Percentiles rank a stretch among this genome's conserved stretches.
Evolutionary conservation across 2,113 vertebrate genomes (phyloP).

Genomic region (Myanophis thanlyinensis): DNA sequence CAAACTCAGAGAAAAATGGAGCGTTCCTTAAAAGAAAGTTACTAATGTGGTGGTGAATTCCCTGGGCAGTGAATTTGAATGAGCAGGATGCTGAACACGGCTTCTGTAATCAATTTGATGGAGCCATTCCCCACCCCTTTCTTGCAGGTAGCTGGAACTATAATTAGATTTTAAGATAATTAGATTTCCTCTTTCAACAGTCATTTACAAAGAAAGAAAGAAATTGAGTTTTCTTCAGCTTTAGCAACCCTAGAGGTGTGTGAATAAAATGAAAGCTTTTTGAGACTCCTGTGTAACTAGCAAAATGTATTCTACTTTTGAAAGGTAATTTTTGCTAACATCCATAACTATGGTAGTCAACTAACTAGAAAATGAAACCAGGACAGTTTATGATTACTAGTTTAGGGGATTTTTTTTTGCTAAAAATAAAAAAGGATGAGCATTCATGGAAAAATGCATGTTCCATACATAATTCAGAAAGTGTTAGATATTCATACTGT

Average conservation of each 20-base stretch:
- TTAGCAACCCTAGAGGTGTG: constrained; percentile 12
- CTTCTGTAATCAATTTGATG: constrained; percentile 36
- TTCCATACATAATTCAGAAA: neutral
- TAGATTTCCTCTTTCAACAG: neutral
- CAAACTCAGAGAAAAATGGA: neutral
- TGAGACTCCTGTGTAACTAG: neutral
- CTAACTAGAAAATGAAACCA: neutral
- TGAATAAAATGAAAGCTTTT: neutral
- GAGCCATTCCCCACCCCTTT: constrained; percentile 21
- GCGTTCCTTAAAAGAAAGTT: neutral
- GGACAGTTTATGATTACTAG: neutral
- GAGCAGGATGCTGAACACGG: constrained; percentile 23
- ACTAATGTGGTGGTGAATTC: neutral
- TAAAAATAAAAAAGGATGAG: neutral
- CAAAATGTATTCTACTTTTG: neutral
- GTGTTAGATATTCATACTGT: neutral
- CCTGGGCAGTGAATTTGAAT: constrained; percentile 29
- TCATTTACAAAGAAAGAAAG: constrained; percentile 32
- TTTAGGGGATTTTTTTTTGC: neutral
- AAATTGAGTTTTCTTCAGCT: constrained; percentile 9
- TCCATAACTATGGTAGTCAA: neutral
- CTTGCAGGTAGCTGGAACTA: constrained; percentile 29
- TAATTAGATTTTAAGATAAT: constrained; percentile 57
- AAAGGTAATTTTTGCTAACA: neutral
- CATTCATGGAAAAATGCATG: neutral